phyloP scores from a whole-genome alignment of 2,888 invertebrate genomes.

The Hyposoter didymator region DNA sequence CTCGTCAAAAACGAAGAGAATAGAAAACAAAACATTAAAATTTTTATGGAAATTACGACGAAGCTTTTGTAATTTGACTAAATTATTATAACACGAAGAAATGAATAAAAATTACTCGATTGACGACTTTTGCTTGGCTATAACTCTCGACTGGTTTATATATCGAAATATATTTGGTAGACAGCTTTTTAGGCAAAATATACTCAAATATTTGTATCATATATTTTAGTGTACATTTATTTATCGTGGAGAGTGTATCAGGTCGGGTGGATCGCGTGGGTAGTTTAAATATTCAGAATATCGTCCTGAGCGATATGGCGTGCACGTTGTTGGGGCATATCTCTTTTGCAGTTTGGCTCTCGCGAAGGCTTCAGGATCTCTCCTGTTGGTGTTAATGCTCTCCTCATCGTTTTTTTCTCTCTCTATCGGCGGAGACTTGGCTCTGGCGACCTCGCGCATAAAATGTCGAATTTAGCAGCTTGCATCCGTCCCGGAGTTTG shows the following conservation, averaged over 20 bases:
- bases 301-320: constrained; percentile 21
- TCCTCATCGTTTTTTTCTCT: background rate
- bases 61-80: background rate
- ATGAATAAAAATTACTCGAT: background rate
- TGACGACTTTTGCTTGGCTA: background rate
- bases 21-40: too few species aligned
- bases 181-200: background rate
- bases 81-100: background rate
- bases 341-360: constrained; percentile 45
- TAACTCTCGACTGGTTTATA: background rate
- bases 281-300: constrained; percentile 46
- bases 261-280: constrained; percentile 30
- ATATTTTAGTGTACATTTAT: constrained; percentile 22
- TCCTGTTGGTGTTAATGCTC: constrained; percentile 49
- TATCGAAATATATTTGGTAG: background rate
- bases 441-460: constrained; percentile 61
- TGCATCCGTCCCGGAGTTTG: constrained; percentile 49
- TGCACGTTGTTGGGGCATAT: constrained; percentile 10
- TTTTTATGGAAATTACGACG: too few species aligned
- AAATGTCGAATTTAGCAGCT: constrained; percentile 66
- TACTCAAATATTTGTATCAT: background rate
- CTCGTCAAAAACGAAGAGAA: too few species aligned
- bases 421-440: constrained; percentile 45
- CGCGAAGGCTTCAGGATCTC: constrained; percentile 54
- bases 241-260: constrained; percentile 3